Evolutionary conservation across 1,140 invertebrate genomes (phyloP), one percentile per base, ranked within the genome.

Genomic region (Varroa destructor): DNA sequence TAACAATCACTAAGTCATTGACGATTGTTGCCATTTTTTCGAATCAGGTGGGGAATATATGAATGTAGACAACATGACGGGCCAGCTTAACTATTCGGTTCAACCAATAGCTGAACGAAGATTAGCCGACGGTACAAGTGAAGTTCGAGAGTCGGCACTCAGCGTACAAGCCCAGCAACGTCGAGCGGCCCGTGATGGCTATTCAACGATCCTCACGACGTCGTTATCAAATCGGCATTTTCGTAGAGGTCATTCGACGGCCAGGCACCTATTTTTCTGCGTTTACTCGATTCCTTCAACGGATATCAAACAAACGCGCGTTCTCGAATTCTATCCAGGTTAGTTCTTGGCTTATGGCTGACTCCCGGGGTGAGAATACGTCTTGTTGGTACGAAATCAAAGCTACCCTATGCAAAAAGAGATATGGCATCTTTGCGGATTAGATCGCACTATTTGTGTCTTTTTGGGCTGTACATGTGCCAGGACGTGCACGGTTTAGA

Each of bases 261-360:
- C 40, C 8, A 67, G 61, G 40, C 61, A 67, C 46, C 61, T 67
- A 40, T 67, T 67, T 37, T 67, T 67, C 61, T 67, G 61, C 61
- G 61, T 67, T 1, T 67, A 67, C 61, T 43, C 61, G 37, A 67
- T 67, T 46, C 61, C 61, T 2, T 67, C 61, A 3, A 67, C 61
- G 2, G 61, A 67, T 37, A 67, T 67, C 8, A 67, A 67, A 67
- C 61, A 67, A 8, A 43, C 61, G 40, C 61, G 61, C 40, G 61
- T 67, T 2, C 61, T 67, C 14, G 61, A 67, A 37, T 67, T 67
- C 40, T 67, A 67, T 67, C 61, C 61, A 14, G 61, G 61, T 67
- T 4, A 67, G 61, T 67, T 51, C 46, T 51, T 51, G 46, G 46
- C 8, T 8, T 51, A 3, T 51, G 4, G 3, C 46, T 51, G 4